These are phyloP conservation scores for Clupea harengus DNA, from an alignment of 2,113 vertebrate genomes.

Conservation along the genomic window DNA sequence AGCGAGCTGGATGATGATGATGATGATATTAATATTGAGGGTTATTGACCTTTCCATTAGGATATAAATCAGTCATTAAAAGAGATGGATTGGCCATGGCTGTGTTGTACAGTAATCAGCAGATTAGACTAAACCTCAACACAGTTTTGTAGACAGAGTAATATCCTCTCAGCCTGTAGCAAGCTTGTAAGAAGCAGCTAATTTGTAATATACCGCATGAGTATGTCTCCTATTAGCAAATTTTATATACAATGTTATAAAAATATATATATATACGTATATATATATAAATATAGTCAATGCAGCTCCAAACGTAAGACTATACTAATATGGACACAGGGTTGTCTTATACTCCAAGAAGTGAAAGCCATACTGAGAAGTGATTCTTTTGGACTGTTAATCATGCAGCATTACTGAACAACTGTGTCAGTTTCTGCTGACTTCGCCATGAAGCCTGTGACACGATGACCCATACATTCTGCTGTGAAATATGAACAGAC, in stretches of 20 bases:
- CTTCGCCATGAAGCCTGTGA: neutral
- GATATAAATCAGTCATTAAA: neutral
- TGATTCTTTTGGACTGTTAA: neutral
- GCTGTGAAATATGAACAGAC: slow-evolving; percentile 14
- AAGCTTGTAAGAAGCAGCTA: neutral
- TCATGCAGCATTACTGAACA: neutral
- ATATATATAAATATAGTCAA: no score
- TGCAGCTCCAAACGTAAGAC: no score
- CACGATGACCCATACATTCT: slow-evolving; percentile 11
- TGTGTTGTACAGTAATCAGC: neutral
- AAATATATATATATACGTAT: no score
- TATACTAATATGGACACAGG: neutral
- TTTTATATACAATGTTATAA: no score
- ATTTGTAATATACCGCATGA: neutral
- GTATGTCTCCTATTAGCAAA: no score
- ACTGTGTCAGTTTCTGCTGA: neutral
- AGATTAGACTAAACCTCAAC: neutral
- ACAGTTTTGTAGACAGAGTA: neutral
- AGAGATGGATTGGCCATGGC: neutral
- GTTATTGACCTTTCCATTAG: neutral
- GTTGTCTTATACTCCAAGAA: neutral
- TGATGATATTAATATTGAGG: no score
- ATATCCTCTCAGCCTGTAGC: neutral
- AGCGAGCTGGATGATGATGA: neutral
- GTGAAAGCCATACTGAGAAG: neutral